phyloP scores from a whole-genome alignment of 2,797 vertebrate genomes.

The Bryconaethiops microstoma region DNA sequence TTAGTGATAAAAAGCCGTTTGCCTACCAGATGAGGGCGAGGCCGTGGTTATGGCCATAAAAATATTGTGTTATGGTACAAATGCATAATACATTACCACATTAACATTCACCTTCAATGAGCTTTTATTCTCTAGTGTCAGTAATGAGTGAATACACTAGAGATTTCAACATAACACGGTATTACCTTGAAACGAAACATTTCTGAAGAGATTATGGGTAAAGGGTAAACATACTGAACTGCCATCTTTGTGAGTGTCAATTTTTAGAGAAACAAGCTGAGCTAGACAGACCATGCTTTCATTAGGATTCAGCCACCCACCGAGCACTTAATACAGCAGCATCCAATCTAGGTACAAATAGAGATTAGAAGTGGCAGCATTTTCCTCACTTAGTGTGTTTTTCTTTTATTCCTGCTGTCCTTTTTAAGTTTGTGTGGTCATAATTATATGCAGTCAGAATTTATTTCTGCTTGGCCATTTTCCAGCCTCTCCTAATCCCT shows the following conservation, averaged over 20 bases:
- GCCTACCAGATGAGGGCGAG: not conserved
- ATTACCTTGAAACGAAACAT: constrained; percentile 3
- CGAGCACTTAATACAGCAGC: constrained; percentile 1
- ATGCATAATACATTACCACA: not conserved
- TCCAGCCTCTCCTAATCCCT: not conserved
- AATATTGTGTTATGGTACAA: no score
- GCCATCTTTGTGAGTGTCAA: constrained; percentile 11
- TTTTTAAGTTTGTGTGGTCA: not conserved
- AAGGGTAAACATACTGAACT: constrained; percentile 8
- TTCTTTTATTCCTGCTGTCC: not conserved
- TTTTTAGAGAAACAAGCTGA: constrained; percentile 5
- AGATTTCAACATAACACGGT: not conserved
- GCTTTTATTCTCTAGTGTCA: not conserved
- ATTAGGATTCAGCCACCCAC: constrained; percentile 12
- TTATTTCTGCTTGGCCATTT: not conserved
- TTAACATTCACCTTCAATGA: not conserved
- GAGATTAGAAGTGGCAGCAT: constrained; percentile 2
- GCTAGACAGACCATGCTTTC: constrained; percentile 5
- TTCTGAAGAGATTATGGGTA: not conserved
- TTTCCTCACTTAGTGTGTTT: not conserved
- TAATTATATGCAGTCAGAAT: not conserved
- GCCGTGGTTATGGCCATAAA: not conserved
- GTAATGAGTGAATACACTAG: not conserved
- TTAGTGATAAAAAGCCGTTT: not conserved
- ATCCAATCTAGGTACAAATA: constrained; percentile 15